Evolutionary conservation across 2,888 invertebrate species (phyloP), one percentile per base, ranked within the genome.

Genomic region (Vandiemenella viatica): DNA sequence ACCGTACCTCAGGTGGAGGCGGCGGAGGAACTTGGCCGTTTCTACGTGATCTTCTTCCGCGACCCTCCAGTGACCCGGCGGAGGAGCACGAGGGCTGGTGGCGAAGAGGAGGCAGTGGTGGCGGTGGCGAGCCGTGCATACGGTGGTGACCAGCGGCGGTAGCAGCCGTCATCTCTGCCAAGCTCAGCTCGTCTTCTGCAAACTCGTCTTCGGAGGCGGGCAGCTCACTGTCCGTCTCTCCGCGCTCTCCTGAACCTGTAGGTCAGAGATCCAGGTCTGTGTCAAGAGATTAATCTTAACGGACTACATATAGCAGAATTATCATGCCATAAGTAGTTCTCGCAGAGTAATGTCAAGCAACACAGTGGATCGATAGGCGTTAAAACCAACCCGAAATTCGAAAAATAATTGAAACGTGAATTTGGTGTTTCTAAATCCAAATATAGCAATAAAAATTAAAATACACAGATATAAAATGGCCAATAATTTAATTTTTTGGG

Each of bases 201-300:
- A 87, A 86, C 61, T 87, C 86, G 60, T 87, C 87, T 61, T 86
- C 87, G 61, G 84, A 85, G 61, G 79, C 79, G 32, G 44, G 45
- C 5, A 44, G 51, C 43, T 51, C 53, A 37, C 51, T 74, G 57
- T 79, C 75, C 55, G 77, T 70, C 46, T 68, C 69, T 51, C 76
- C 70, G 53, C 74, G 74, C 75, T 76, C 58, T 41, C 56, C 58
- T 8, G 61, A 59, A 57, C 59, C 59, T 59, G 48, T 21, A 17
- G 26, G 26, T 13, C 26, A 26, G 13, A 26, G 26, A 26, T 7
- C 13, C 8, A 13, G 26, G 8, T 26, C 13, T 26, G 26, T 26
- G 26, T 7, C n/a, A n/a, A n/a, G n/a, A n/a, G n/a, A n/a, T n/a
- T n/a, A n/a, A n/a, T n/a, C n/a, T n/a, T n/a, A n/a, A n/a, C n/a